A percentile compares a stretch with the other conserved stretches of the same genome.
phyloP scores from a whole-genome alignment of 2,797 vertebrate species.

The Sylvilagus floridanus region DNA sequence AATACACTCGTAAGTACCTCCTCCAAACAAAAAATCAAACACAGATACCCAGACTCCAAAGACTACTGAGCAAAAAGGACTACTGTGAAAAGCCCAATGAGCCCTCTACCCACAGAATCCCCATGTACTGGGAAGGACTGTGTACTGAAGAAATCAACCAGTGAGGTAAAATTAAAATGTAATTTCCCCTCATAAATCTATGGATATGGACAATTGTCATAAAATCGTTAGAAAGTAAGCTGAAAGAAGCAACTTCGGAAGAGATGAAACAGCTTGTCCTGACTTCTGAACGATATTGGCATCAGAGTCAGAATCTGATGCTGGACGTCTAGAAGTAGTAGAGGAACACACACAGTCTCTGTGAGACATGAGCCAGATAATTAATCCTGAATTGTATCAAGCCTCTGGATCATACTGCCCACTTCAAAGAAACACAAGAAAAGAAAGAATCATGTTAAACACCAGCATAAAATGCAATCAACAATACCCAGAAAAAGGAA shows the following conservation, averaged over 20 bases:
- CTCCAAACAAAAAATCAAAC: not conserved
- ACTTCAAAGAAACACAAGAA: not conserved
- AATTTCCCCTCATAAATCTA: constrained; percentile 23
- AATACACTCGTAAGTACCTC: not conserved
- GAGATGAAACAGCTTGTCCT: not conserved
- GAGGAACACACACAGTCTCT: not conserved
- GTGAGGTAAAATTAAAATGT: not conserved
- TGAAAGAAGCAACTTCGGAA: not conserved
- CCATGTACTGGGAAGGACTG: not conserved
- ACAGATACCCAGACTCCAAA: not conserved
- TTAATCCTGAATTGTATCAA: not conserved
- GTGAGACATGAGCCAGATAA: not conserved
- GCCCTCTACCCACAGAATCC: not conserved
- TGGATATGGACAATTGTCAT: not conserved
- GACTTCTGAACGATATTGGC: not conserved
- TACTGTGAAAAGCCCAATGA: not conserved
- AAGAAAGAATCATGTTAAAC: not conserved
- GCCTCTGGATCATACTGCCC: not conserved
- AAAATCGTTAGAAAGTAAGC: constrained; percentile 2
- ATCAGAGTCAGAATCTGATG: not conserved
- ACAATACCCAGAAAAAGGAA: not conserved
- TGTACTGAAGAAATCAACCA: not conserved
- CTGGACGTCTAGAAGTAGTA: not conserved
- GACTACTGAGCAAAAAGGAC: not conserved
- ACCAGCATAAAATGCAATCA: not conserved